Evolutionary conservation across 1,140 invertebrate species (phyloP).

Genomic region (Diploscapter pachys): DNA sequence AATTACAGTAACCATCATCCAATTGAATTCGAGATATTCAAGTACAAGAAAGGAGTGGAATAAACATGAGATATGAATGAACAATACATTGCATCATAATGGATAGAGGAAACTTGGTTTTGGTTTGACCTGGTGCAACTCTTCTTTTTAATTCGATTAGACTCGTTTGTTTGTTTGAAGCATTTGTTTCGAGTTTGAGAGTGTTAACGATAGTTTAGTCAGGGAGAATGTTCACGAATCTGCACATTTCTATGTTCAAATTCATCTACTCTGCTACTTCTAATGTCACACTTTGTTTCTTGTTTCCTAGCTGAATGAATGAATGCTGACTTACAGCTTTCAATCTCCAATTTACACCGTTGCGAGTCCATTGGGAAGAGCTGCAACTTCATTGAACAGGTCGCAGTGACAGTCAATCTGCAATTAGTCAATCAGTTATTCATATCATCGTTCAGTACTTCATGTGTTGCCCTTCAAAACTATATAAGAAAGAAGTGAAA

Average conservation of each 20-base stretch:
- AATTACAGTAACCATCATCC: too few species aligned
- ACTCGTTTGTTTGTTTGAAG: slow-evolving; percentile 4
- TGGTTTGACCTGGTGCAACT: slow-evolving; percentile 17
- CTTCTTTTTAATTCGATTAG: neutral
- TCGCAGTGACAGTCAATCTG: slow-evolving; percentile 92
- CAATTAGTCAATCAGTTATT: slow-evolving; percentile 28
- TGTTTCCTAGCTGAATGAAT: neutral
- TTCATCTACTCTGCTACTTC: slow-evolving; percentile 22
- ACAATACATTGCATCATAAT: too few species aligned
- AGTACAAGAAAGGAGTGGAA: too few species aligned
- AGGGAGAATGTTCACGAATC: too few species aligned
- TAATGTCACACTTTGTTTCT: slow-evolving; percentile 16
- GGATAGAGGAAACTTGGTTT: too few species aligned
- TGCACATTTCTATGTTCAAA: too few species aligned
- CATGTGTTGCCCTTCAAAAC: neutral
- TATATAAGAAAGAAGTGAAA: too few species aligned
- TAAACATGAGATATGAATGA: too few species aligned
- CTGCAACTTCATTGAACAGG: slow-evolving; percentile 90
- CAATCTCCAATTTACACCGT: slow-evolving; percentile 63
- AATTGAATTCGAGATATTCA: too few species aligned
- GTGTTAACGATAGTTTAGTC: too few species aligned
- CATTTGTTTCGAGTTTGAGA: too few species aligned
- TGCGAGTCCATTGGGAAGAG: slow-evolving; percentile 92
- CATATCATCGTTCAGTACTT: neutral
- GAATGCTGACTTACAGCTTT: slow-evolving; percentile 61